Conservation (phyloP, 2,797 vertebrate genomes). For the Chrysolophus pictus region DNA sequence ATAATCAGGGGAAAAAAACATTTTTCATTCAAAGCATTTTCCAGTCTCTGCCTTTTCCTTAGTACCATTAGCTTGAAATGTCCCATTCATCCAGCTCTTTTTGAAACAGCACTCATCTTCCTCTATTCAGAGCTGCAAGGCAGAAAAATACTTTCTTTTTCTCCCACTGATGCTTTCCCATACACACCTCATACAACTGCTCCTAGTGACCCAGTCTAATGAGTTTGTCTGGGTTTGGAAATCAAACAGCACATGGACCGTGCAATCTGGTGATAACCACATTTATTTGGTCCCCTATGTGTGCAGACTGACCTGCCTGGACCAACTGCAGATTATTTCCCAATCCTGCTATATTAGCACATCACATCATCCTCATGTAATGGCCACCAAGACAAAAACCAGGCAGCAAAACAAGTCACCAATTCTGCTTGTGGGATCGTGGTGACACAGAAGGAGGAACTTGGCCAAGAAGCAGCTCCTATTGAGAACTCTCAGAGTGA, state of each 20-base stretch:
- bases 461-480: not conserved
- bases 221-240: not conserved
- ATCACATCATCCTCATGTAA: fast-evolving
- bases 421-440: not conserved
- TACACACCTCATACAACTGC: not conserved
- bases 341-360: not conserved
- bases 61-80: not conserved
- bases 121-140: not conserved
- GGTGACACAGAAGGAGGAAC: not conserved
- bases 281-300: not conserved
- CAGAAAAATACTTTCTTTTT: not conserved
- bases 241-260: not conserved
- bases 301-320: not conserved
- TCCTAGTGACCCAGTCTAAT: not conserved
- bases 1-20: not conserved
- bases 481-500: not conserved
- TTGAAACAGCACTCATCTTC: not conserved
- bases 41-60: not conserved
- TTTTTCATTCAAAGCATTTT: slow-evolving; percentile 7
- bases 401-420: not conserved
- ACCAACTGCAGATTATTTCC: not conserved
- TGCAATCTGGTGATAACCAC: not conserved
- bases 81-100: not conserved
- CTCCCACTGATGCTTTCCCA: not conserved
- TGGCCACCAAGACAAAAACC: not conserved